Conservation (phyloP, 2,888 invertebrate genomes). For the Chrysina gloriosa region DNA sequence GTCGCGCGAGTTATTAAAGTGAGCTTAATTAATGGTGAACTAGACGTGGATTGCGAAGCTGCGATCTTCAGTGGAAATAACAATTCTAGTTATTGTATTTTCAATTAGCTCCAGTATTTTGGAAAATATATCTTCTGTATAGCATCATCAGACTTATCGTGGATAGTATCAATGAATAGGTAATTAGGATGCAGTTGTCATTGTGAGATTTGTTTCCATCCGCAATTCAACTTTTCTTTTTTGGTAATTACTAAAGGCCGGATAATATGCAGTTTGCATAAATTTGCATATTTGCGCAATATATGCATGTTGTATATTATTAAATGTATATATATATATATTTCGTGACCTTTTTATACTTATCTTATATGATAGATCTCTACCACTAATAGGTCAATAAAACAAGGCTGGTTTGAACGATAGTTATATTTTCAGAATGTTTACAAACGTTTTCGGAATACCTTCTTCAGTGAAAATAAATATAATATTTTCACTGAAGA, state of each 20-base stretch:
- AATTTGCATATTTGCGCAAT: too few species aligned
- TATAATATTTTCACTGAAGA: too few species aligned
- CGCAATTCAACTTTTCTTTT: background rate
- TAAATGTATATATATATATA: too few species aligned
- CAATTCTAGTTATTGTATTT: slow-evolving; percentile 10
- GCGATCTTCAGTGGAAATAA: slow-evolving; percentile 23
- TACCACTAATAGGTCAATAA: too few species aligned
- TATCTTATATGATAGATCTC: too few species aligned
- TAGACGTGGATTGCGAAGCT: slow-evolving; percentile 17
- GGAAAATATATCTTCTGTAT: background rate
- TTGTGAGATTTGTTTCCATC: background rate
- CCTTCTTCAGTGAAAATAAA: too few species aligned
- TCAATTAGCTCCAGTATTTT: slow-evolving; percentile 2
- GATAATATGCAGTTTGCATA: too few species aligned
- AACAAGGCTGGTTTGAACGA: too few species aligned
- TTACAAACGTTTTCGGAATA: too few species aligned
- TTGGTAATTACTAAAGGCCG: background rate
- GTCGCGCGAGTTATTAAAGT: slow-evolving; percentile 11
- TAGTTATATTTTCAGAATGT: too few species aligned
- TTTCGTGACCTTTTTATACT: too few species aligned
- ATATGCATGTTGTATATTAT: too few species aligned
- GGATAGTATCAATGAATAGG: background rate
- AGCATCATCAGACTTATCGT: background rate
- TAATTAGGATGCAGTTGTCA: background rate
- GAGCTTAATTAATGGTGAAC: slow-evolving; percentile 30